phyloP scores from a whole-genome alignment of 2,797 vertebrate genomes.

The Cirrhinus mrigala region DNA sequence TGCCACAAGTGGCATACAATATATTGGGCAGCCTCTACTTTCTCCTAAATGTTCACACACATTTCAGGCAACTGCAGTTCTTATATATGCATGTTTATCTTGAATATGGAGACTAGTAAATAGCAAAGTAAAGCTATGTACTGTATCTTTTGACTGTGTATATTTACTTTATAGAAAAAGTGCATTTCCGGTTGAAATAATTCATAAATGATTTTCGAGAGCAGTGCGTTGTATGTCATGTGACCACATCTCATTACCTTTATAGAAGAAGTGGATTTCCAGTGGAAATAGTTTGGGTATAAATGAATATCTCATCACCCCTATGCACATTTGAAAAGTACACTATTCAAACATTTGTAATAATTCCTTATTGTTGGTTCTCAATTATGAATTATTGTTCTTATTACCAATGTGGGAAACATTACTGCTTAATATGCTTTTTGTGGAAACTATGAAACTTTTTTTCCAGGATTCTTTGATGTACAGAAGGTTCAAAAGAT shows the following conservation, averaged over 20 bases:
- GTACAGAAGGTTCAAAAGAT: not conserved
- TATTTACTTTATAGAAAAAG: not conserved
- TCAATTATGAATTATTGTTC: not conserved
- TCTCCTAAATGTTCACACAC: not conserved
- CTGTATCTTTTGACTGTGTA: not conserved
- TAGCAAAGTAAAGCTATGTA: not conserved
- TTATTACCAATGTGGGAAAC: not conserved
- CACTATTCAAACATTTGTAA: not conserved
- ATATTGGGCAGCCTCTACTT: not conserved
- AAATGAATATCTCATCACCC: not conserved
- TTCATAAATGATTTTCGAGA: not conserved
- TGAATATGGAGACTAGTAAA: not conserved
- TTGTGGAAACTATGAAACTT: not conserved
- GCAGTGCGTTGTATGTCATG: too few relatives aligned
- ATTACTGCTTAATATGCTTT: not conserved
- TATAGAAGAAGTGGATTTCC: not conserved
- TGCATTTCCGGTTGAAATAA: not conserved
- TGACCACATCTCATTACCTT: not conserved
- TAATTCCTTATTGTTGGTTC: not conserved
- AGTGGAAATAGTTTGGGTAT: not conserved
- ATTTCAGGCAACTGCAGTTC: not conserved
- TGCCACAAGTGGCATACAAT: not conserved
- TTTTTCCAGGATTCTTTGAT: not conserved
- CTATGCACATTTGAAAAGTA: not conserved
- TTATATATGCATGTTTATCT: not conserved